These are phyloP conservation scores for Morinoia aosen DNA, from an alignment of 2,888 invertebrate species.

Conservation along the genomic window DNA sequence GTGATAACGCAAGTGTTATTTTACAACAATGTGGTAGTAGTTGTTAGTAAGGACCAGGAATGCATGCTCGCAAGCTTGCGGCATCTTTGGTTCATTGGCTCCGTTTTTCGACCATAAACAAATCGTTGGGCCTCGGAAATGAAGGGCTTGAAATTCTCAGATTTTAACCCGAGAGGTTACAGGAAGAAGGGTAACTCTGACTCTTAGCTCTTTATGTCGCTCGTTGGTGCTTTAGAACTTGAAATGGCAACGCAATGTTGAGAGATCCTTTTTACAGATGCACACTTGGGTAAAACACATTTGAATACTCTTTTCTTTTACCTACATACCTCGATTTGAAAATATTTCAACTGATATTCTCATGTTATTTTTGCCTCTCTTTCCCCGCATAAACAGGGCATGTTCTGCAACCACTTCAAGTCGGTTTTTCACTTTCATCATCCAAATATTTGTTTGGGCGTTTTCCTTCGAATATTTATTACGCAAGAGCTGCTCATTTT, in stretches of 20 bases:
- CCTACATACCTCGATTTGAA: neutral
- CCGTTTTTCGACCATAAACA: neutral
- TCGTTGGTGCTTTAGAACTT: neutral
- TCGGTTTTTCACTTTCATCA: neutral
- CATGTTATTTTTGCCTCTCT: no score
- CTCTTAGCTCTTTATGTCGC: neutral
- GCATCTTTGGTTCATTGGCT: neutral
- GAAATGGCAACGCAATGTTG: neutral
- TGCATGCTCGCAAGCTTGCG: neutral
- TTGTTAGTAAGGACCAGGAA: neutral
- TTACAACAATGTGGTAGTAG: neutral
- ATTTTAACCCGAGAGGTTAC: neutral
- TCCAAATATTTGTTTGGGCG: neutral
- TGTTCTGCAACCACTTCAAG: neutral
- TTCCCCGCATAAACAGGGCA: neutral
- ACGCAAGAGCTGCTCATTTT: neutral
- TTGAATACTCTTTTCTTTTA: neutral
- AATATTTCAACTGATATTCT: neutral
- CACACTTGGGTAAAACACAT: neutral
- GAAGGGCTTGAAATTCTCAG: neutral
- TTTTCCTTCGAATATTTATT: neutral
- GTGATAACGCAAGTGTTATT: neutral
- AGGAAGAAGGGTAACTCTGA: neutral
- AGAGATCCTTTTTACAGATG: neutral
- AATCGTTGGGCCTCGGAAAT: neutral